Evolutionary conservation across 2,113 vertebrate genomes (phyloP).

Genomic region (Polypterus senegalus): DNA sequence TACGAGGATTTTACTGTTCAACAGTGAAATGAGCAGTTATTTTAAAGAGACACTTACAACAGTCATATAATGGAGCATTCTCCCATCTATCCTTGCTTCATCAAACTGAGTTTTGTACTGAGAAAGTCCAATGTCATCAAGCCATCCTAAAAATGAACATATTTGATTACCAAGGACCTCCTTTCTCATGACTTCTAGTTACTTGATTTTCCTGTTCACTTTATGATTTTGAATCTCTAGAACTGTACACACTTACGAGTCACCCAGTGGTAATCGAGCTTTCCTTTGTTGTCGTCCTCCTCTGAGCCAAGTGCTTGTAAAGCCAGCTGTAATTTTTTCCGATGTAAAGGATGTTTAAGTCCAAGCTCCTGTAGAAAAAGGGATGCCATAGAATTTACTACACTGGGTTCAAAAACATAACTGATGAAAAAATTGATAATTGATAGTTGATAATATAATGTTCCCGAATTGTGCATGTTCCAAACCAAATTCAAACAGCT

Average conservation of each 20-base stretch:
- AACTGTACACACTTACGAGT: conserved; percentile 61
- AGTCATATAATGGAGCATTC: conserved; percentile 96
- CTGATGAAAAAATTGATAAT: no score
- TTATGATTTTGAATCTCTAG: conserved; percentile 1
- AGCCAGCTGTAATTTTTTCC: conserved; percentile 90
- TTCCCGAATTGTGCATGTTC: no score
- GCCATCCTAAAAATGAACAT: conserved; percentile 61
- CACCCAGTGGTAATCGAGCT: conserved; percentile 94
- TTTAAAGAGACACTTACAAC: conserved; percentile 58
- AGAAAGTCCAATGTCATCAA: conserved; percentile 93
- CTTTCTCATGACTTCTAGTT: neutral
- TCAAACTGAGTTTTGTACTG: conserved; percentile 98
- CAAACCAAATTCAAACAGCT: no score
- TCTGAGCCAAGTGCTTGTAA: conserved; percentile 90
- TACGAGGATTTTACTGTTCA: no score
- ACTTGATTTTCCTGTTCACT: no score
- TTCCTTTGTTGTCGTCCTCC: conserved; percentile 84
- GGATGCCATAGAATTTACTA: neutral
- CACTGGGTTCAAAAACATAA: no score
- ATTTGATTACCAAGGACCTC: neutral
- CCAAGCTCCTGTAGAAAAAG: conserved; percentile 71
- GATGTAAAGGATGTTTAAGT: conserved; percentile 82
- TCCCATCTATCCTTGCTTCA: conserved; percentile 82
- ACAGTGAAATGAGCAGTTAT: no score
- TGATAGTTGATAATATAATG: no score